Evolutionary conservation across 2,113 vertebrate species (phyloP).

Genomic region (Leptodactylus fuscus): DNA sequence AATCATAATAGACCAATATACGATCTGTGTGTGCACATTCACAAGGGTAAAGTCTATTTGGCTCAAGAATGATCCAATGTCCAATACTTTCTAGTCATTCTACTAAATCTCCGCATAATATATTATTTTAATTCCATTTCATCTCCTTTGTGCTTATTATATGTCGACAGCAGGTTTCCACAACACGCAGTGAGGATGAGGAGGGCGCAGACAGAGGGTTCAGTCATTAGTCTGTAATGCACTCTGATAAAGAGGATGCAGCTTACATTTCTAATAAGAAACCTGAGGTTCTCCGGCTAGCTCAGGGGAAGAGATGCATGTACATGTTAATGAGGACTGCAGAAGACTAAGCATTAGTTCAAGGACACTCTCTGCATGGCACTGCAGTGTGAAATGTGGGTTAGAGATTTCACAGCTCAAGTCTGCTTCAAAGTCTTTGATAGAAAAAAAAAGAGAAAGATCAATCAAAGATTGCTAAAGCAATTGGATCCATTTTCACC

Average conservation of each 20-base stretch:
- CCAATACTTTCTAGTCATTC: too few species aligned
- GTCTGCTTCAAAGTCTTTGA: constrained; percentile 35
- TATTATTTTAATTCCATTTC: too few species aligned
- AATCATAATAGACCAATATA: background rate
- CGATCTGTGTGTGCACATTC: background rate
- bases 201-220: background rate
- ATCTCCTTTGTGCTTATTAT: background rate
- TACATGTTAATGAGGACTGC: constrained; percentile 56
- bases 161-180: background rate
- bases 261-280: constrained; percentile 44
- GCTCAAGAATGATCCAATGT: background rate
- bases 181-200: background rate
- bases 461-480: constrained; percentile 28
- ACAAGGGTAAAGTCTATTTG: background rate
- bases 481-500: constrained; percentile 35
- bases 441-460: background rate
- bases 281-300: constrained; percentile 21
- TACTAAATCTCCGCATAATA: too few species aligned
- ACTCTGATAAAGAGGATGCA: constrained; percentile 19
- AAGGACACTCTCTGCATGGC: constrained; percentile 51
- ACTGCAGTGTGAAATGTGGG: constrained; percentile 39
- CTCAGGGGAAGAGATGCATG: constrained; percentile 41
- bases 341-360: constrained; percentile 20
- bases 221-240: too few species aligned
- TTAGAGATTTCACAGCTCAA: constrained; percentile 40